These are phyloP conservation scores for Ceuthmochares aereus DNA, from an alignment of 2,113 vertebrate genomes.

Conservation along the genomic window DNA sequence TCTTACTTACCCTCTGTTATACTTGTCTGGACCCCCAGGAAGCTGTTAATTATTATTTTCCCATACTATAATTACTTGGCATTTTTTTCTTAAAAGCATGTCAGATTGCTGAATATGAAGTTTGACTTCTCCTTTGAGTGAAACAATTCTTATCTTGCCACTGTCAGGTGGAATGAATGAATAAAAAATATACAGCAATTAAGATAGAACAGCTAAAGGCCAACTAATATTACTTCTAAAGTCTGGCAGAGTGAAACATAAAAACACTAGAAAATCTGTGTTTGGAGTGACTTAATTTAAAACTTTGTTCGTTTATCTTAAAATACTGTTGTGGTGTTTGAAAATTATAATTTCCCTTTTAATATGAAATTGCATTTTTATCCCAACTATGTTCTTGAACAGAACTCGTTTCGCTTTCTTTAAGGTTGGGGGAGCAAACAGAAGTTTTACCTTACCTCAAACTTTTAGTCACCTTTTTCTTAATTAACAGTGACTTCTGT, in stretches of 20 bases:
- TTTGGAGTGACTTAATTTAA: not conserved
- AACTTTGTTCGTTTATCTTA: not conserved
- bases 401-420: not conserved
- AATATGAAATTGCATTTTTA: not conserved
- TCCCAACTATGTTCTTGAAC: not conserved
- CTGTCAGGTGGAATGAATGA: not conserved
- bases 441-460: not conserved
- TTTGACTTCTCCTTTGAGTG: not conserved
- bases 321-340: not conserved
- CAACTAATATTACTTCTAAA: not conserved
- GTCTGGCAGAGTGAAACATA: not conserved
- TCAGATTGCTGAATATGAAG: not conserved
- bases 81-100: not conserved
- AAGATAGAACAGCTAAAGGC: not conserved
- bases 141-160: not conserved
- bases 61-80: not conserved
- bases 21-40: not conserved
- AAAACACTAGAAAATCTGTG: not conserved
- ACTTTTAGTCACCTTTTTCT: not conserved
- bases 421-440: not conserved
- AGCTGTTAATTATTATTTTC: not conserved
- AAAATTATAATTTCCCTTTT: not conserved
- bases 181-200: not conserved
- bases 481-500: not conserved
- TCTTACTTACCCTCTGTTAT: not conserved